Base-by-base conservation (phyloP, 2,888 invertebrate genomes). In the Gari tellinella region DNA sequence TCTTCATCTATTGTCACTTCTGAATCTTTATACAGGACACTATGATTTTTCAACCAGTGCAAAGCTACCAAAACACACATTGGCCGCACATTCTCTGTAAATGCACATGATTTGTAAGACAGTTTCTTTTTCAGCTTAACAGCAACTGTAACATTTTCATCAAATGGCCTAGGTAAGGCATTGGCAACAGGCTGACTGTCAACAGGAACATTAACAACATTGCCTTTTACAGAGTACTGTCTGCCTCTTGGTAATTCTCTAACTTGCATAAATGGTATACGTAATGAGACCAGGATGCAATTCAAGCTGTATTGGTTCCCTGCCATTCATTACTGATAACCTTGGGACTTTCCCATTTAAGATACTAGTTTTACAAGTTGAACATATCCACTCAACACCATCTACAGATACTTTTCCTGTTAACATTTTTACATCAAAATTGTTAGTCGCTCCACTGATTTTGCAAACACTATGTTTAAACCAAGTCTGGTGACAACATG, bases 201-300 rank as follows among this genome's bases (percentile, higher is more conserved):
- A 49, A 72, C 66, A 25, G 82, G 82, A 14, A 78, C 75, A 75
- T n/a, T n/a, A n/a, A n/a, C n/a, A n/a, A n/a, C n/a, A n/a, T n/a
- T n/a, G n/a, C n/a, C n/a, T n/a, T n/a, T n/a, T n/a, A n/a, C n/a
- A n/a, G n/a, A n/a, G n/a, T n/a, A n/a, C n/a, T n/a, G n/a, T n/a
- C n/a, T n/a, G n/a, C n/a, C n/a, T n/a, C n/a, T n/a, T n/a, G n/a
- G n/a, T n/a, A n/a, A n/a, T n/a, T n/a, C n/a, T n/a, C n/a, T n/a
- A 48, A 55, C 75, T 73, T 58, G 68, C 25, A 14, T 19, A 72
- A 74, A 7, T 56, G 46, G 46, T 70, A 72, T 69, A 56, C 55
- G 31, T 41, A 41, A 55, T 14, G 57, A 15, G 15, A 57, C 41
- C 25, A 57, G 53, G 37, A 41, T 41, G 31, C 14, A 55, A 37